Percentiles rank a stretch among this genome's conserved stretches.
phyloP scores from a whole-genome alignment of 1,140 invertebrate genomes.

The Galleria mellonella region DNA sequence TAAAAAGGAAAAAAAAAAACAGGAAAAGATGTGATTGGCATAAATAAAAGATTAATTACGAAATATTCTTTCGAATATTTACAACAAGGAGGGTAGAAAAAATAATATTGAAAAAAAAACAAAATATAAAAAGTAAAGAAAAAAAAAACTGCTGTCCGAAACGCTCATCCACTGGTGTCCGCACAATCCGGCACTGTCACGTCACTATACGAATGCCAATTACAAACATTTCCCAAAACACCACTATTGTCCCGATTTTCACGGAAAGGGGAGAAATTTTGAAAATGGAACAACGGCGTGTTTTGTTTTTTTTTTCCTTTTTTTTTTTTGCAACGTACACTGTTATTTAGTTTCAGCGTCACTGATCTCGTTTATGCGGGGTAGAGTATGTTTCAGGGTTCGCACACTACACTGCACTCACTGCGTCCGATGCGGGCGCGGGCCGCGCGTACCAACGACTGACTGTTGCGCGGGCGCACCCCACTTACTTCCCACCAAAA shows the following conservation, averaged over 20 bases:
- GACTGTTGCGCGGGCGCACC: conserved; percentile 66
- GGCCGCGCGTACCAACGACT: conserved; percentile 44
- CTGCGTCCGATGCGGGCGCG: conserved; percentile 36
- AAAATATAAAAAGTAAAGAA: conserved; percentile 26
- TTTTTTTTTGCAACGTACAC: conserved; percentile 45
- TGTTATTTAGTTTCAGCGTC: conserved; percentile 30
- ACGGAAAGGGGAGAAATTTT: conserved; percentile 11
- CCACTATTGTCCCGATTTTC: conserved; percentile 13
- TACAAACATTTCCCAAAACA: conserved; percentile 53
- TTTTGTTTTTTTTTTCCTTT: conserved; percentile 26
- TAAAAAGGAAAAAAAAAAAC: conserved; percentile 24
- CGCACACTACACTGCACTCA: conserved; percentile 42
- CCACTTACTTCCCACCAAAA: conserved; percentile 67
- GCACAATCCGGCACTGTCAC: conserved; percentile 46
- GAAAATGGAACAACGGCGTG: conserved; percentile 19
- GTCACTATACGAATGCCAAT: conserved; percentile 70
- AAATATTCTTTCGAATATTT: conserved; percentile 49
- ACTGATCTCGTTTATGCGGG: conserved; percentile 21
- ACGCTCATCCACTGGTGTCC: conserved; percentile 39
- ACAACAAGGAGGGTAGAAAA: conserved; percentile 33
- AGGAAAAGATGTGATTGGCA: conserved; percentile 65
- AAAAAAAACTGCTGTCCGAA: conserved; percentile 42
- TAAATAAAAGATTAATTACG: conserved; percentile 49
- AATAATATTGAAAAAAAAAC: conserved; percentile 20
- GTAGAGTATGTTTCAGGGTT: conserved; percentile 6